Evolutionary conservation across 2,888 invertebrate species (phyloP), one percentile per base, ranked within the genome.

Genomic region (Dermolepida albohirtum): DNA sequence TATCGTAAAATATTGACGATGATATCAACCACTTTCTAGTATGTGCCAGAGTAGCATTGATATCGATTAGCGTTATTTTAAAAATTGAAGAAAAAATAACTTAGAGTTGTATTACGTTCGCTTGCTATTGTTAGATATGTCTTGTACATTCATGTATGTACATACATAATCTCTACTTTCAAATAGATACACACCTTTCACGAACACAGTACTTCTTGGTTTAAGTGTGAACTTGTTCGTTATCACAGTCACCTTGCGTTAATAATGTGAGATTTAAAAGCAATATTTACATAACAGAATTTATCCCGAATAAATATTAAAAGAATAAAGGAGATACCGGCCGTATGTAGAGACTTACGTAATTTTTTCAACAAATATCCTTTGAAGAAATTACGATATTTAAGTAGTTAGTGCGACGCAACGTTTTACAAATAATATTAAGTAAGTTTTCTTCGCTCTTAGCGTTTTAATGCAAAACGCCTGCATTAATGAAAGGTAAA

Each of bases 71-170:
- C 59, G 47, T 43, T 29, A 47, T 47, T 62, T 62, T 44, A 62
- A 47, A 47, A 62, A 62, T 62, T 62, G 59, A 62, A 47, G 47
- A 16, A 34, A 47, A 59, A 62, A 62, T 49, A 62, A 11, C 47
- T 62, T 40, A 17, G 17, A 29, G 39, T 16, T 16, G 44, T 39
- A 47, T 62, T 62, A 47, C 6, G 34, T 34, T 8, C 34, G 34
- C 10, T 34, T 10, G 34, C 34, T 34, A 34, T 34, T 34, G 34
- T 34, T 34, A 10, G 10, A 6, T 34, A 8, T 10, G 34, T 10
- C 6, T 34, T 34, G 34, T 34, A 34, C 10, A 8, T 34, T 7
- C 34, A 34, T 34, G 34, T 34, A 34, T 10, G 34, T 34, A 34
- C 34, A 34, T 34, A 34, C 34, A 10, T 34, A 34, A 34, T 34